Percentiles rank a stretch among this genome's conserved stretches.
Conservation (phyloP, 2,797 vertebrate genomes). For the Galagoides demidoff region DNA sequence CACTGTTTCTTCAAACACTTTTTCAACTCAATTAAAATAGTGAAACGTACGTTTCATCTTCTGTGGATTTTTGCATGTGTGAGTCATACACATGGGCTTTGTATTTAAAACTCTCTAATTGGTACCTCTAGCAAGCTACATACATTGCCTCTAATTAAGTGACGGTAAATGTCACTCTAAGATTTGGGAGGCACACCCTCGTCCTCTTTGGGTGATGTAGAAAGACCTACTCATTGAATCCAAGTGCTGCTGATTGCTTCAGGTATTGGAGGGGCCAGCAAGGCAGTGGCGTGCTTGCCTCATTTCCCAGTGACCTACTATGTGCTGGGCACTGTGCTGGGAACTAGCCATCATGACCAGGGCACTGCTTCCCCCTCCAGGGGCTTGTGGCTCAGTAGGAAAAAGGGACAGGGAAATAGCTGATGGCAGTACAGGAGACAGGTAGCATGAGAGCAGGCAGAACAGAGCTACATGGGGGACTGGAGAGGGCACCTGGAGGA, state of each 20-base stretch:
- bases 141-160: conserved; percentile 46
- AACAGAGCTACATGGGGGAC: accelerated
- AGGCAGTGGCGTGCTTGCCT: background rate
- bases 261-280: background rate
- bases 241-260: background rate
- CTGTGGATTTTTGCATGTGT: conserved; percentile 42
- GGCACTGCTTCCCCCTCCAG: background rate
- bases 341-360: background rate
- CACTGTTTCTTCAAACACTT: conserved; percentile 7
- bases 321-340: background rate
- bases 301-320: background rate
- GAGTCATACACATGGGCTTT: conserved; percentile 49
- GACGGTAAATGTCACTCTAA: background rate
- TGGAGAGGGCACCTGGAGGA: background rate
- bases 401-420: background rate
- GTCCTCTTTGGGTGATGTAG: background rate
- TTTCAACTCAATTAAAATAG: conserved; percentile 48
- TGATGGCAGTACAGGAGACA: background rate
- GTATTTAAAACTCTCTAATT: conserved; percentile 63
- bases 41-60: conserved; percentile 23
- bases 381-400: background rate
- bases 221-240: background rate
- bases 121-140: conserved; percentile 52
- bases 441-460: background rate
- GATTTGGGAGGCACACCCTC: background rate